Percentiles rank a stretch among this genome's conserved stretches.
Evolutionary conservation across 2,797 vertebrate genomes (phyloP).

Genomic region (Lateolabrax maculatus): DNA sequence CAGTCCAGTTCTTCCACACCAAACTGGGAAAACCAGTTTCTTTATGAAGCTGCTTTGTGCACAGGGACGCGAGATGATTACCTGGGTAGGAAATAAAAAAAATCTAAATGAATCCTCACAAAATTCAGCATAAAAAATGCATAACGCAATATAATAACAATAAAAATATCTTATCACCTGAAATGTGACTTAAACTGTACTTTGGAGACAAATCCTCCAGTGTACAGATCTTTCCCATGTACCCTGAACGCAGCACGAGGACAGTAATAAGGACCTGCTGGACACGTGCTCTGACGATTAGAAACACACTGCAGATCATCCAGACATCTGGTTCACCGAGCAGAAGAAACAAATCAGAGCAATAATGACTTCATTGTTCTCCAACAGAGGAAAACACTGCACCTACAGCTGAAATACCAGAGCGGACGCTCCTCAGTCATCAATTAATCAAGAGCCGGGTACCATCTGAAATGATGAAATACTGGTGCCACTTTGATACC

Average conservation of each 20-base stretch:
- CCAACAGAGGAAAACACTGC: conserved; percentile 38
- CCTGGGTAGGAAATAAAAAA: background rate
- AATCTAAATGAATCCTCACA: background rate
- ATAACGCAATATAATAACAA: too few species aligned
- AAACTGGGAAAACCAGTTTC: background rate
- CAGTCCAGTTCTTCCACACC: background rate
- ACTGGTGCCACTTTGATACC: too few species aligned
- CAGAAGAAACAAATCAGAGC: conserved; percentile 71
- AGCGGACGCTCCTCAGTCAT: too few species aligned
- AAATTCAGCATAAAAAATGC: too few species aligned
- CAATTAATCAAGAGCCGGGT: too few species aligned
- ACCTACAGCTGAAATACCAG: background rate
- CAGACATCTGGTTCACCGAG: conserved; percentile 56
- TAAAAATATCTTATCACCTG: background rate
- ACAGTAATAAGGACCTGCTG: conserved; percentile 75
- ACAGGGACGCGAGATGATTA: background rate
- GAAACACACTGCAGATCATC: conserved; percentile 65
- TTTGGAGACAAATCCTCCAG: background rate
- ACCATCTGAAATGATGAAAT: too few species aligned
- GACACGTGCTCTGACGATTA: conserved; percentile 65
- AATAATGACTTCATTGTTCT: conserved; percentile 79
- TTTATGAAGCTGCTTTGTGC: background rate
- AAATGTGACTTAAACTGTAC: background rate
- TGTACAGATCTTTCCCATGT: background rate
- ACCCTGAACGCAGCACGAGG: conserved; percentile 45